Percentiles rank a stretch among this genome's conserved stretches.
Conservation (phyloP, 1,140 invertebrate genomes). For the Drosophila sp. region DNA sequence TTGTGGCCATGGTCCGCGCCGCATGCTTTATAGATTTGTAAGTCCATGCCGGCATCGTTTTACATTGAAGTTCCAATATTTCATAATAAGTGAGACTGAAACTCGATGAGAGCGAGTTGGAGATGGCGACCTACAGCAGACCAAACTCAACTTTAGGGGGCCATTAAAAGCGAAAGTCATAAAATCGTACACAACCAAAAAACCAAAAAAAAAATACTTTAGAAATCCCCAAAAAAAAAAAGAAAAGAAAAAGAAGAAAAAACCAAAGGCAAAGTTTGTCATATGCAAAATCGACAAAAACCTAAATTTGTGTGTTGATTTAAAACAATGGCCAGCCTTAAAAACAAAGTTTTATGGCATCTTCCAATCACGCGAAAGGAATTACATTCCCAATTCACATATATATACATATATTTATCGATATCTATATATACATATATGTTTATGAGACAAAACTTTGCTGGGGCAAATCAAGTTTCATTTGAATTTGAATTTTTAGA, state of each 20-base stretch:
- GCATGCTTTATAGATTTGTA: constrained; percentile 73
- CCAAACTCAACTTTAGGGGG: constrained; percentile 26
- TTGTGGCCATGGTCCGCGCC: constrained; percentile 51
- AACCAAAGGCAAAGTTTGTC: constrained; percentile 40
- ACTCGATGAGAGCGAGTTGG: constrained; percentile 26
- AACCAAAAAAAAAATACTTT: not conserved
- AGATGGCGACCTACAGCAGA: constrained; percentile 68
- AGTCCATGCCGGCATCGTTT: constrained; percentile 50
- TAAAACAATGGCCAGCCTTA: constrained; percentile 67
- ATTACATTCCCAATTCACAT: constrained; percentile 32
- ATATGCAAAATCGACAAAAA: constrained; percentile 73
- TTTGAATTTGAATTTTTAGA: constrained; percentile 18
- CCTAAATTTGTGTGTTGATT: constrained; percentile 33
- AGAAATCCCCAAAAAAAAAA: constrained; percentile 1
- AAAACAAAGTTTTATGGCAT: constrained; percentile 69
- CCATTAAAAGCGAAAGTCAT: constrained; percentile 79
- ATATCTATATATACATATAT: not conserved
- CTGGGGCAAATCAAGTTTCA: constrained; percentile 68
- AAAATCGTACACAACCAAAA: constrained; percentile 44
- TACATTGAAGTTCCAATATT: constrained; percentile 70
- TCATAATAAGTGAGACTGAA: constrained; percentile 60
- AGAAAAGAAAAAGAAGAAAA: constrained; percentile 5
- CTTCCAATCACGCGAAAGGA: constrained; percentile 56
- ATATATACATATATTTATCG: not conserved
- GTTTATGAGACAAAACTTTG: constrained; percentile 38